Evolutionary conservation across 2,797 vertebrate species (phyloP), one percentile per base, ranked within the genome.

Genomic region (Lepus townsendii): DNA sequence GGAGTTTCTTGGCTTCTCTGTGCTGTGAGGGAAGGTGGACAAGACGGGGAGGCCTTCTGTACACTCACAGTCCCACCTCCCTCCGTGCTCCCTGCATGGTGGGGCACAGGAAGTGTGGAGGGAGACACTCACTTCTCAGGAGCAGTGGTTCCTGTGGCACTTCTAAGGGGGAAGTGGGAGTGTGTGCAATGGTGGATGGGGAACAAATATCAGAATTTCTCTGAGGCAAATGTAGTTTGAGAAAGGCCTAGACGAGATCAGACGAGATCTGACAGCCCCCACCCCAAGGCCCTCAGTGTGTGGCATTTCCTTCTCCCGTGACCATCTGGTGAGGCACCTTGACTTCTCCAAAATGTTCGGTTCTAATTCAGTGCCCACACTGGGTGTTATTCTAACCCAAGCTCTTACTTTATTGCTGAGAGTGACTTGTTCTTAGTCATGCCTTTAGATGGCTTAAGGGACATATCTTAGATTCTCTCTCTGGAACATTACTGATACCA

Each of bases 341-440:
- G 75, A 78, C 71, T 38, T 75, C 92, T 90, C 83, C 69, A 83
- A 63, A 83, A 65, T 75, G 47, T 69, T 69, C 60, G 7, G 82
- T 90, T 95, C 94, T 88, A 83, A 78, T 24, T 88, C 82, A 3
- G 5, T 83, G 86, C 65, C 38, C 86, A 85, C 60, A 38, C 50
- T 69, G 83, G 69, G n/a, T 94, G 65, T 92, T 93, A 87, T 96
- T 66, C 78, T 78, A 83, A 85, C 24, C 83, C 65, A 27, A 35
- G 42, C 60, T 27, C 83, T 96, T 72, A 65, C 60, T 83, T 92
- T 16, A 27, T 27, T 65, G 32, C 92, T 95, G 91, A 88, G 65
- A 85, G 26, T 96, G 90, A 89, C 80, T 96, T 87, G 93, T 86
- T 94, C 79, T 97, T 95, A 94, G 83, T 96, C 94, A 94, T 69